Conservation (phyloP, 2,888 invertebrate species). For the Cistogaster globosa region DNA sequence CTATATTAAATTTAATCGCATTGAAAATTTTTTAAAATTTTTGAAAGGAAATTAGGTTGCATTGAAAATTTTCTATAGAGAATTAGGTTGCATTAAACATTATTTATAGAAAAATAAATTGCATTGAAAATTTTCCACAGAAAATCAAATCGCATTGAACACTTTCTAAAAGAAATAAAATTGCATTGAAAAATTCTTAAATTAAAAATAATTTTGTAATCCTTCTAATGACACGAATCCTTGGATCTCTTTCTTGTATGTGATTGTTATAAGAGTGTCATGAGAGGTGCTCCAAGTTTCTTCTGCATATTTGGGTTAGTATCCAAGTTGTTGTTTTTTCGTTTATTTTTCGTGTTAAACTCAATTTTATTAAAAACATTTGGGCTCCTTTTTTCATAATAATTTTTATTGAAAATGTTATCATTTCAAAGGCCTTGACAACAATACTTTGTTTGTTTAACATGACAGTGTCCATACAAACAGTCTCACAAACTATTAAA, state of each 20-base stretch:
- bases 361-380: constrained; percentile 18
- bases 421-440: constrained; percentile 23
- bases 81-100: too few relatives aligned
- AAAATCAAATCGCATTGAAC: too few relatives aligned
- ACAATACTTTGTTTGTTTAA: constrained; percentile 4
- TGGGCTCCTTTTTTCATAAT: constrained; percentile 2
- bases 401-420: constrained; percentile 29
- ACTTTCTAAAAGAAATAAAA: too few relatives aligned
- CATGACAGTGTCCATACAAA: not conserved
- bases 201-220: not conserved
- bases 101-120: too few relatives aligned
- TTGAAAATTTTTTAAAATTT: too few relatives aligned
- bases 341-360: constrained; percentile 21
- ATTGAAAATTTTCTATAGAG: too few relatives aligned
- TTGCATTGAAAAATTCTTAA: too few relatives aligned
- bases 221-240: not conserved
- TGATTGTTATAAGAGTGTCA: not conserved
- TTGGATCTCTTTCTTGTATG: not conserved
- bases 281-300: not conserved
- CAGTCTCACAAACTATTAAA: not conserved
- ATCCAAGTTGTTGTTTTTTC: not conserved
- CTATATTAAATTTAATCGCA: too few relatives aligned
- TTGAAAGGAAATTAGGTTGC: too few relatives aligned
- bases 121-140: too few relatives aligned
- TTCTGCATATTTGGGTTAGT: not conserved